These are phyloP conservation scores for Linepithema humile DNA, from an alignment of 1,140 invertebrate genomes.

Conservation along the genomic window DNA sequence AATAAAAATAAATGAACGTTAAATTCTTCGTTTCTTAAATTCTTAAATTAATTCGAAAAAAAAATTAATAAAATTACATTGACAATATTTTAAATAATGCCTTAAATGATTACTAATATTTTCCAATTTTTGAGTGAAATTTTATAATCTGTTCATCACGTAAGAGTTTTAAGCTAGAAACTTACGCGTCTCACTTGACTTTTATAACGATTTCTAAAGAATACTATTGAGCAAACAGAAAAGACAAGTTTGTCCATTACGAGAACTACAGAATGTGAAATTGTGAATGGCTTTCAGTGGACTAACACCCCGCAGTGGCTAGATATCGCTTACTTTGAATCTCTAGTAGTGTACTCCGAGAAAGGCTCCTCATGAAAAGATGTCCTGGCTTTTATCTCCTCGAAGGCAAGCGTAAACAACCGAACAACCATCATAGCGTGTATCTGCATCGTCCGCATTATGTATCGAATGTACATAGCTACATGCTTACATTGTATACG, in stretches of 20 bases:
- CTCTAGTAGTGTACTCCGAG: neutral
- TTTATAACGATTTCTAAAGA: neutral
- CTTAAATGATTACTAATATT: neutral
- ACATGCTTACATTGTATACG: constrained; percentile 37
- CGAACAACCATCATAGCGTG: neutral
- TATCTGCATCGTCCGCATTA: constrained; percentile 35
- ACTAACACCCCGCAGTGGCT: neutral
- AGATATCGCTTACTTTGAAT: neutral
- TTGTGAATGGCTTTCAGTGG: neutral
- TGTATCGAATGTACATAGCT: constrained; percentile 1
- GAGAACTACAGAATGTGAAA: neutral
- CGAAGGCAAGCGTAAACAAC: constrained; percentile 20
- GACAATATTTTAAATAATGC: neutral
- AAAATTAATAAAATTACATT: neutral
- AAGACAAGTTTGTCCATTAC: neutral
- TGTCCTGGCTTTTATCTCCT: no score
- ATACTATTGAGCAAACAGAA: neutral
- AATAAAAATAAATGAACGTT: neutral
- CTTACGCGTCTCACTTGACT: neutral
- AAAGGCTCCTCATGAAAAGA: neutral
- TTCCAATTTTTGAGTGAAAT: neutral
- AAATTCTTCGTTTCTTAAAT: no score
- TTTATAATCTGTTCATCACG: neutral
- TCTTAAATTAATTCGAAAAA: neutral
- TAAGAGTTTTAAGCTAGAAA: neutral